Base-by-base conservation (phyloP, 2,797 vertebrate genomes). In the Petrocephalus schoutedeni region DNA sequence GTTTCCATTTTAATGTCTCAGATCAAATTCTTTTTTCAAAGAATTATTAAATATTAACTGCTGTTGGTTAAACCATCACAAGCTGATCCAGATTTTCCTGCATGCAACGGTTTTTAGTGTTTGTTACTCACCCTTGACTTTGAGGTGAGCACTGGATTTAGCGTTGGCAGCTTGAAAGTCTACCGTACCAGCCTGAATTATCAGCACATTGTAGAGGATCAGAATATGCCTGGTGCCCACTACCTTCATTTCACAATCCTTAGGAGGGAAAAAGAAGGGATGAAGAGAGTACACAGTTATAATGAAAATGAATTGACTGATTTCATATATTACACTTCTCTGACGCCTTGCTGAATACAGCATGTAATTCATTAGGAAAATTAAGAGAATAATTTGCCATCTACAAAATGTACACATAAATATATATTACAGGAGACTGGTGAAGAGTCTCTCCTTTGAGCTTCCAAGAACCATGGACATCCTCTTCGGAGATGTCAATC, bases 201-300 rank as follows among this genome's bases (percentile, higher is more conserved):
- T 94, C 2, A 88, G 96, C 57, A 98, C 98, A 91, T 98, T 98
- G 91, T 96, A 97, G 80, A 99, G 94, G 89, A 96, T 95, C 88
- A 99, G 92, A 28, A 95, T 94, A 90, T 99, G 98, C 57, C 94
- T 94, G 89, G 95, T 94, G 85, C 97, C 98, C 92, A 99, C 98
- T 91, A 97, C 97, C 89, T 98, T 99, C 89, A 98, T 98, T 92
- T 99, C 98, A 94, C 98, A 97, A 0, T 99, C 98, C 98, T 99
- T 91, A 85, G 36, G 84, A 21, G 57, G 23, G 41, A 3, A 41
- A 41, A 41, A 41, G 3, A 41, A 3, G 36, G 3, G 36, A 54
- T 21, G n/a, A 23, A 56, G 28, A 85, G 57, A 57, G 12, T 16
- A 28, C 21, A 85, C n/a, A 5, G 28, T 56, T 57, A 28, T 57